A percentile compares a stretch with the other conserved stretches of the same genome.
These are phyloP conservation scores for Henicopernis longicauda DNA, from an alignment of 2,113 vertebrate species.

Conservation along the genomic window DNA sequence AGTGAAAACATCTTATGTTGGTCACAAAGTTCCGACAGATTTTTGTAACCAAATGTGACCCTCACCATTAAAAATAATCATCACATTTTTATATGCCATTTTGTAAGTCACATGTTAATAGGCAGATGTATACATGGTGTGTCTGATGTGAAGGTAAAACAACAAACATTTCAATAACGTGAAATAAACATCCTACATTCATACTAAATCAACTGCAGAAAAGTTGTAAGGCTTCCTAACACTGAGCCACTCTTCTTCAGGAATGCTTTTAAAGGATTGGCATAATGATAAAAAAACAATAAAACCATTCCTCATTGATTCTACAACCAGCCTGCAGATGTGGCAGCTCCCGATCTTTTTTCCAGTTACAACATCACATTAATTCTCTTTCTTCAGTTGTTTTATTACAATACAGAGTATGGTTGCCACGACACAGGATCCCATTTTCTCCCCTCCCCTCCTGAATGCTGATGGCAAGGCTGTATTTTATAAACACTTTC, in stretches of 20 bases:
- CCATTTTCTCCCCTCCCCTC: neutral
- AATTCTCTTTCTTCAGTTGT: neutral
- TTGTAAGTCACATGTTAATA: slow-evolving; percentile 36
- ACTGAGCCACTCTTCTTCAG: neutral
- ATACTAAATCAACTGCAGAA: neutral
- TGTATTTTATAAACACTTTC: slow-evolving; percentile 23
- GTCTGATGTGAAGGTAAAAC: neutral
- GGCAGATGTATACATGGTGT: neutral
- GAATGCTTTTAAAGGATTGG: neutral
- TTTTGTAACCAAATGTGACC: slow-evolving; percentile 55
- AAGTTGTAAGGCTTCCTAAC: neutral
- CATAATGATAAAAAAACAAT: neutral
- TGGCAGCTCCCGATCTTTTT: neutral
- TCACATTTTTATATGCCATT: neutral
- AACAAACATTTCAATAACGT: neutral
- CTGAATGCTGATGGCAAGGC: neutral
- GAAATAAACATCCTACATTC: neutral
- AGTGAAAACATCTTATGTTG: slow-evolving; percentile 44
- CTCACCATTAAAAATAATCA: slow-evolving; percentile 29
- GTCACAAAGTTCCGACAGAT: slow-evolving; percentile 51
- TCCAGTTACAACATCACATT: neutral
- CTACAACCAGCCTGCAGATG: neutral
- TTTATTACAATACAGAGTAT: neutral
- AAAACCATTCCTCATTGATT: neutral
- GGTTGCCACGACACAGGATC: neutral